Base-by-base conservation (phyloP, 2,797 vertebrate genomes). In the Myiothlypis chrysogaster region DNA sequence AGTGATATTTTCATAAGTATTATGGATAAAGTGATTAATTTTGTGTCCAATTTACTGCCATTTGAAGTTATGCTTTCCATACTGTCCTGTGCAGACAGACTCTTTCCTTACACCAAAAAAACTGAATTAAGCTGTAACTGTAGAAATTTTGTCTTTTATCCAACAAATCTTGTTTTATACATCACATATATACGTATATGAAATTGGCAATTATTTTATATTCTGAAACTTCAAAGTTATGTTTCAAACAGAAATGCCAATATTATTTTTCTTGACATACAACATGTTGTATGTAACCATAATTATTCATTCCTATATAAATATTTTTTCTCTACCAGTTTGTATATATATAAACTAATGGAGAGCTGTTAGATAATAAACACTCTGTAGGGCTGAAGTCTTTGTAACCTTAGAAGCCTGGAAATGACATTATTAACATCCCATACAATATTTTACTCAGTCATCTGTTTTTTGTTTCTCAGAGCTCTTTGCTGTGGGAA, bases 401-500 rank as follows among this genome's bases (percentile, higher is more conserved):
- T 61, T 90, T 0, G 0, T 55, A 79, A 47, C 8, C 24, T 39
- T 69, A 76, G 65, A 68, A 81, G 52, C 19, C 87, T 79, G n/a
- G 35, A 93, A 90, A 73, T 81, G 0, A 24, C 37, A 25, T 73
- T 76, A 35, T 53, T 77, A 70, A 59, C 70, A 61, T 20, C 17
- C 30, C 44, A 59, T 22, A 30, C 1, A 2, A 64, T 28, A 20
- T 86, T 81, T 83, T 61, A 59, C 16, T 5, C 7, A 22, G 46
- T 49, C 20, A 61, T 64, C 61, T 92, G 32, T 52, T 71, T 81
- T 90, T 53, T 56, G 44, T 23, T 93, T 75, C 66, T 65, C 43
- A 47, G 65, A 61, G 25, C 2, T 2, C 25, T 63, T 66, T 9
- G 5, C 4, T 0, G 0, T 5, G 46, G 5, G 11, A 8, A 14